phyloP scores from a whole-genome alignment of 2,113 vertebrate genomes.

The Cephalopterus ornatus region DNA sequence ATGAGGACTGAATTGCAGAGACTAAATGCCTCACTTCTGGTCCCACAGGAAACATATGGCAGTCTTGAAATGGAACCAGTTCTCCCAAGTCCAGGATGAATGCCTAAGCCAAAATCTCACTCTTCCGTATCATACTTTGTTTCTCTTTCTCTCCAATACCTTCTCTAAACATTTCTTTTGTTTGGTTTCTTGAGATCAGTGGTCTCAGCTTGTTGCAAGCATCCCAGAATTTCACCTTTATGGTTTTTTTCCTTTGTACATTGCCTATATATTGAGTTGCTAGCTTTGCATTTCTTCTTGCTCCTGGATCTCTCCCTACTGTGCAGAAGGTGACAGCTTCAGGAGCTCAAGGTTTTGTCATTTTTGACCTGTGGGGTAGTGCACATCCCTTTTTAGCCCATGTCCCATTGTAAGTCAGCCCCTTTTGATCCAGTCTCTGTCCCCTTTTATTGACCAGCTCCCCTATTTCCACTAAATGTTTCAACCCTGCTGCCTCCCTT shows the following conservation, averaged over 20 bases:
- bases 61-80: background rate
- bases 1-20: background rate
- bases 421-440: constrained; percentile 49
- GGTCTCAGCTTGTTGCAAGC: background rate
- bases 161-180: background rate
- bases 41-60: background rate
- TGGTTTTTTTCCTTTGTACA: background rate
- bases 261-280: background rate
- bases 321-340: constrained; percentile 11
- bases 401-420: constrained; percentile 33
- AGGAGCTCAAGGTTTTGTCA: constrained; percentile 28
- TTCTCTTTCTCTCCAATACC: background rate
- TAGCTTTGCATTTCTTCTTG: constrained; percentile 10
- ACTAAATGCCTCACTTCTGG: background rate
- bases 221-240: background rate
- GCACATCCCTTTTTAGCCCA: constrained; percentile 22
- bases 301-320: background rate
- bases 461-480: constrained; percentile 40
- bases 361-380: constrained; percentile 29
- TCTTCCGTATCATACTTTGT: background rate
- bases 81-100: background rate
- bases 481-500: constrained; percentile 46
- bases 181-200: background rate
- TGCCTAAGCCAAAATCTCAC: background rate
- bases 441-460: constrained; percentile 56